Evolutionary conservation across 2,113 vertebrate species (phyloP).

Genomic region (Brienomyrus brachyistius): DNA sequence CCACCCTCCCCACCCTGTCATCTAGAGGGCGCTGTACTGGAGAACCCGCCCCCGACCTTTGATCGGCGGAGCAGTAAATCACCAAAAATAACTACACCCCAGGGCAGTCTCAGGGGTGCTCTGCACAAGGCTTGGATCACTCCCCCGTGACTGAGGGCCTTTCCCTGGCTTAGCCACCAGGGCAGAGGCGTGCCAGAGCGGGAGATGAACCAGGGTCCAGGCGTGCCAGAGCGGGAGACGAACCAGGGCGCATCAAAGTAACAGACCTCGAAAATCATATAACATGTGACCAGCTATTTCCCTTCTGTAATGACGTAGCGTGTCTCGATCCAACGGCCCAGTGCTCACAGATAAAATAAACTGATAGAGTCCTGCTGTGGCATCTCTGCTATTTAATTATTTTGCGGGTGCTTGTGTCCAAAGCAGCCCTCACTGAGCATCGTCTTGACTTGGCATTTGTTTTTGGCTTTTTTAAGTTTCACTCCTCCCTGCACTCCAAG

Average conservation of each 20-base stretch:
- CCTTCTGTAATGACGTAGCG: neutral
- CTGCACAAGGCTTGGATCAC: neutral
- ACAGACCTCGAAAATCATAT: neutral
- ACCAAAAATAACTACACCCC: neutral
- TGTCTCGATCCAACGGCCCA: neutral
- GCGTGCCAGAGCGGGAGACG: too few species aligned
- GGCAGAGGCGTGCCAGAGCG: neutral
- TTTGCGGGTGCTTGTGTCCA: neutral
- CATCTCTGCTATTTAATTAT: neutral
- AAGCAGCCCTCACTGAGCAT: neutral
- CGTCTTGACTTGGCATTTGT: neutral
- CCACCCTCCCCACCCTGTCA: neutral
- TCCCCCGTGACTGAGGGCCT: neutral
- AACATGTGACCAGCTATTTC: neutral
- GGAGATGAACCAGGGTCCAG: too few species aligned
- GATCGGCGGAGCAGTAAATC: slow-evolving; percentile 10
- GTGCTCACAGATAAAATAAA: neutral
- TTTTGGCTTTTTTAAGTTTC: neutral
- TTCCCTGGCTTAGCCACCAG: neutral
- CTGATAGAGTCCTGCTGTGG: neutral
- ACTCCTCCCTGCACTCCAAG: neutral
- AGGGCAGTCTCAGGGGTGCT: neutral
- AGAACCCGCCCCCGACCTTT: neutral
- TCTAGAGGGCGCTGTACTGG: neutral
- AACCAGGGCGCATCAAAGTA: neutral